Evolutionary conservation across 2,113 vertebrate genomes (phyloP).

Genomic region (Stigmatopora argus): DNA sequence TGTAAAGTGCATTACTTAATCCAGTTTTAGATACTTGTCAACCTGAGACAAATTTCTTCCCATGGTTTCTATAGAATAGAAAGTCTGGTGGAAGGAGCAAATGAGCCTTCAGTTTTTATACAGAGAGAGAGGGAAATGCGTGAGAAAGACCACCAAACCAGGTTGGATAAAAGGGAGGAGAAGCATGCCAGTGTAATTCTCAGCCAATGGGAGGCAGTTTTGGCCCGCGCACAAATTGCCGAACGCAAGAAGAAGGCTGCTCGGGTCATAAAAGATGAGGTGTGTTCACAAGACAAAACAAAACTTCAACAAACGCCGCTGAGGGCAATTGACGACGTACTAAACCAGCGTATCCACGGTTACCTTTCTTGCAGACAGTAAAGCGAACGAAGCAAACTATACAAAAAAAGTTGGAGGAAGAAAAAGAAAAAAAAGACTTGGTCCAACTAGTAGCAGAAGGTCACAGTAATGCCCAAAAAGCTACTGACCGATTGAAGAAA

Average conservation of each 20-base stretch:
- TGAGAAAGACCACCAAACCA: slow-evolving; percentile 72
- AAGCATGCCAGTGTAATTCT: slow-evolving; percentile 76
- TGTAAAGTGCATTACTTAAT: not conserved
- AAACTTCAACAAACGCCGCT: not conserved
- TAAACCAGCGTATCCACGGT: not conserved
- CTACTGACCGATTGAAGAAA: slow-evolving; percentile 73
- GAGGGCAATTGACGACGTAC: not conserved
- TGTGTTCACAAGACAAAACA: slow-evolving; percentile 34
- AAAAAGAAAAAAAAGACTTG: slow-evolving; percentile 74
- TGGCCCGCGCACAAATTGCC: slow-evolving; percentile 70
- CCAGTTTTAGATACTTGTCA: not conserved
- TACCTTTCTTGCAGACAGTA: slow-evolving; percentile 63
- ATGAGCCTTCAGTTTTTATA: slow-evolving; percentile 77
- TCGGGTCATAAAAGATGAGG: slow-evolving; percentile 78
- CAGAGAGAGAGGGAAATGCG: slow-evolving; percentile 82
- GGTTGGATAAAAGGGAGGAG: slow-evolving; percentile 66
- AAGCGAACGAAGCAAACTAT: slow-evolving; percentile 71
- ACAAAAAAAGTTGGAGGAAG: slow-evolving; percentile 72
- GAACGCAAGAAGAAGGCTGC: slow-evolving; percentile 78
- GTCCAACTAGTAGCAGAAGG: slow-evolving; percentile 77
- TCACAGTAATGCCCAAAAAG: slow-evolving; percentile 77
- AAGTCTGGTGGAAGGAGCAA: slow-evolving; percentile 64
- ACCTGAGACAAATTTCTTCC: not conserved
- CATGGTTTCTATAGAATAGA: slow-evolving; percentile 46
- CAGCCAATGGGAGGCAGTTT: slow-evolving; percentile 74